A percentile compares a stretch with the other conserved stretches of the same genome.
These are phyloP conservation scores for Glossosoma conforme DNA, from an alignment of 1,140 invertebrate species.

Conservation along the genomic window DNA sequence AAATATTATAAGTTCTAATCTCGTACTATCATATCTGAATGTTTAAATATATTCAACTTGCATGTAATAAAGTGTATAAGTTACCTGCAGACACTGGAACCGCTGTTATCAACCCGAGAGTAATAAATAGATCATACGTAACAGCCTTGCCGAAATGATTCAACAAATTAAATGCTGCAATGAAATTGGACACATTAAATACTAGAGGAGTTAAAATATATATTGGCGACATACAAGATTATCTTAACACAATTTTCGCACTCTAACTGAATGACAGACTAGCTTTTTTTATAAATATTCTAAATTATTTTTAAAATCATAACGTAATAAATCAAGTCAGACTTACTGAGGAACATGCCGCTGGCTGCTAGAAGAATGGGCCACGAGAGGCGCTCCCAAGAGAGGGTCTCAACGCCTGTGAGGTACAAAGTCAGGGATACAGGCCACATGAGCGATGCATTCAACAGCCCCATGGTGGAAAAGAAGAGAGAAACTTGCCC, in stretches of 20 bases:
- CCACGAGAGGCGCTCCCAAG: constrained; percentile 77
- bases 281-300: no score
- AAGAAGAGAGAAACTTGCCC: constrained; percentile 86
- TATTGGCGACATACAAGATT: neutral
- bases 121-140: constrained; percentile 91
- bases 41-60: no score
- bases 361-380: constrained; percentile 70
- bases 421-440: constrained; percentile 78
- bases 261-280: no score
- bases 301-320: no score
- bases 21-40: no score
- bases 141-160: constrained; percentile 86
- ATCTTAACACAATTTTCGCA: neutral
- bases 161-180: constrained; percentile 83
- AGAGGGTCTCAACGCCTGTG: constrained; percentile 73
- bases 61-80: constrained; percentile 1
- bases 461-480: constrained; percentile 78
- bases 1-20: no score
- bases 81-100: constrained; percentile 88
- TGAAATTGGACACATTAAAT: constrained; percentile 29
- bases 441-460: constrained; percentile 81
- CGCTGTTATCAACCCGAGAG: constrained; percentile 83
- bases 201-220: neutral
- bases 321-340: neutral
- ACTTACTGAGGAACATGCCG: constrained; percentile 69